Evolutionary conservation across 2,888 invertebrate genomes (phyloP).

Genomic region (Blastobasis lacticolella): DNA sequence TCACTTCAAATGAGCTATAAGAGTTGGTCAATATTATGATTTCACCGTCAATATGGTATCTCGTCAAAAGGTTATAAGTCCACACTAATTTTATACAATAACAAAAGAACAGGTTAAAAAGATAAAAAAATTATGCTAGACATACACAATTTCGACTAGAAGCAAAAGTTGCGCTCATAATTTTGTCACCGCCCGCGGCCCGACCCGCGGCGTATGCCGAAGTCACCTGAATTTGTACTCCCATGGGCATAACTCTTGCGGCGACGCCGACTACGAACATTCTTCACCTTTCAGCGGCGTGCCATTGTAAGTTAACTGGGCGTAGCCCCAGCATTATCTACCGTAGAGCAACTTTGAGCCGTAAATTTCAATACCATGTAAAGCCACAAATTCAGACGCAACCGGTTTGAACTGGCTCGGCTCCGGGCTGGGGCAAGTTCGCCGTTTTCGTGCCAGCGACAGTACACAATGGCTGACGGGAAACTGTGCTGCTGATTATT

Average conservation of each 20-base stretch:
- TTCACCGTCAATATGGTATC: too few relatives aligned
- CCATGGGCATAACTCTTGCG: background rate
- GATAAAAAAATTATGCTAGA: too few relatives aligned
- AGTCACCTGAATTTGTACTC: too few relatives aligned
- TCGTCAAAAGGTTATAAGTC: too few relatives aligned
- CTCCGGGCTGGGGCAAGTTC: slow-evolving; percentile 14
- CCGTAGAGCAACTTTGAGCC: slow-evolving; percentile 50
- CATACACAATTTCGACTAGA: too few relatives aligned
- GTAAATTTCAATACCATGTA: slow-evolving; percentile 58
- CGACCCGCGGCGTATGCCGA: too few relatives aligned
- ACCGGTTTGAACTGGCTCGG: slow-evolving; percentile 48
- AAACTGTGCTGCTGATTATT: slow-evolving; percentile 33
- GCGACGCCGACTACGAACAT: background rate
- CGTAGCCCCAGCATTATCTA: slow-evolving; percentile 31
- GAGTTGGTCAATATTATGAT: too few relatives aligned
- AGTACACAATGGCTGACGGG: slow-evolving; percentile 18
- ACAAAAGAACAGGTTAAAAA: too few relatives aligned
- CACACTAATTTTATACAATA: too few relatives aligned
- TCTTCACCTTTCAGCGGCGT: slow-evolving; percentile 21
- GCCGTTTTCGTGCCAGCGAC: slow-evolving; percentile 7
- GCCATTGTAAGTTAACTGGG: slow-evolving; percentile 24
- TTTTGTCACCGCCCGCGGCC: too few relatives aligned
- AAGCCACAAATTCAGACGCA: slow-evolving; percentile 9
- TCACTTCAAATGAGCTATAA: too few relatives aligned
- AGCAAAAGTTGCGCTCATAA: too few relatives aligned